A percentile compares a stretch with the other conserved stretches of the same genome.
These are phyloP conservation scores for Mayetiola destructor DNA, from an alignment of 2,888 invertebrate genomes.

Conservation along the genomic window DNA sequence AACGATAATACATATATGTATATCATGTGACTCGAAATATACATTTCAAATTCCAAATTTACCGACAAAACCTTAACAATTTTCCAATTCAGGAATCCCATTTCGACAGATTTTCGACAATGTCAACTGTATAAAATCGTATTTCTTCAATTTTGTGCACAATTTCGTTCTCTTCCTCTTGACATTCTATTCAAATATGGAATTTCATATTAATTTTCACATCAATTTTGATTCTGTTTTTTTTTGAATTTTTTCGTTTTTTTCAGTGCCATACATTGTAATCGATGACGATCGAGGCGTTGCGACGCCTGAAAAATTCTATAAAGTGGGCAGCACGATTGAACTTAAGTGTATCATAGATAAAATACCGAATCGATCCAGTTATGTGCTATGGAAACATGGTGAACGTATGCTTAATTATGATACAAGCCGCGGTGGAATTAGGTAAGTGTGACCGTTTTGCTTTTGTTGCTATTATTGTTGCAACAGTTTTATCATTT, in stretches of 20 bases:
- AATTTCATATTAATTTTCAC: no score
- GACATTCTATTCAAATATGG: no score
- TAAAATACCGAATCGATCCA: slow-evolving; percentile 59
- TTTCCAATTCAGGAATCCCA: no score
- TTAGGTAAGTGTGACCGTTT: slow-evolving; percentile 48
- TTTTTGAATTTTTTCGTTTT: slow-evolving; percentile 17
- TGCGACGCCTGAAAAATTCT: slow-evolving; percentile 62
- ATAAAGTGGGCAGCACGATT: slow-evolving; percentile 69
- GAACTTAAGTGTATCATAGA: slow-evolving; percentile 69
- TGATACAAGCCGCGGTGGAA: slow-evolving; percentile 64
- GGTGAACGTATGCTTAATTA: slow-evolving; percentile 59
- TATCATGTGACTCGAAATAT: no score
- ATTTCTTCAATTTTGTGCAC: no score
- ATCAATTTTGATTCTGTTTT: not conserved
- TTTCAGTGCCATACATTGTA: slow-evolving; percentile 64
- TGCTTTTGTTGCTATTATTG: no score
- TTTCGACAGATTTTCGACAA: no score
- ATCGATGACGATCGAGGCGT: slow-evolving; percentile 67
- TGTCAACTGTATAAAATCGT: no score
- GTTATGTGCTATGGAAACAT: slow-evolving; percentile 67
- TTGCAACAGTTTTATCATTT: not conserved
- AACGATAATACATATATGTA: no score
- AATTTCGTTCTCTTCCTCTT: no score
- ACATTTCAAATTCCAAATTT: no score
- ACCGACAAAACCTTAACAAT: no score